Base-by-base conservation (phyloP, 2,888 invertebrate genomes). In the Ennomos erosarius region DNA sequence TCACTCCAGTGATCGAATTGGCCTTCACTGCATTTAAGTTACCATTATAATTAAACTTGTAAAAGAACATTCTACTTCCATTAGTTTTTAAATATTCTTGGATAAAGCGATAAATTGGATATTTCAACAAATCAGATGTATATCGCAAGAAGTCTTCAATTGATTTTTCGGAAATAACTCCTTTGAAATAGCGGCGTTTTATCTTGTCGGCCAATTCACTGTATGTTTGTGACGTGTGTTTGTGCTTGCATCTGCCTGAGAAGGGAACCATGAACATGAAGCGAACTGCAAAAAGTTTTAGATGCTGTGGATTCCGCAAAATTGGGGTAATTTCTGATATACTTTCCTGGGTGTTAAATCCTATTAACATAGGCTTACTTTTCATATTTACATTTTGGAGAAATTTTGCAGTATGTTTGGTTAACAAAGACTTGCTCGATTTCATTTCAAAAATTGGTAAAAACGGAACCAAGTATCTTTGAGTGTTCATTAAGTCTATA, bases 281-380 rank as follows among this genome's bases (percentile, higher is more conserved):
- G 48, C 79, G 70, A 8, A 70, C 70, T 36, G 75, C 59, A 26
- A 87, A 85, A 42, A 75, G 79, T 63, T 81, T 84, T 1, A 92
- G 72, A 54, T 87, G 79, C 5, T 69, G 64, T 9, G 86, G 76
- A 55, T 89, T 85, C 12, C 84, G 86, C 65, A 91, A 69, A 71
- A 89, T 91, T 26, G 86, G 90, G 65, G 87, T 83, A 1, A 81
- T 74, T 79, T 91, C 90, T n/a, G 89, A 80, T 64, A 92, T 87
- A 68, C 88, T 85, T 74, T 93, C 93, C 74, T 89, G 84, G 16
- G 89, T 92, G 59, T 88, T 93, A 56, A 88, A 93, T 39, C 93
- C 93, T n/a, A 92, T 81, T 45, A 93, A 73, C 40, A 92, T 78
- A 10, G 92, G 88, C 58, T 88, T 84, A 37, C 66, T 70, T 5